Base-by-base conservation (phyloP, 2,797 vertebrate genomes). In the Bradypus variegatus region DNA sequence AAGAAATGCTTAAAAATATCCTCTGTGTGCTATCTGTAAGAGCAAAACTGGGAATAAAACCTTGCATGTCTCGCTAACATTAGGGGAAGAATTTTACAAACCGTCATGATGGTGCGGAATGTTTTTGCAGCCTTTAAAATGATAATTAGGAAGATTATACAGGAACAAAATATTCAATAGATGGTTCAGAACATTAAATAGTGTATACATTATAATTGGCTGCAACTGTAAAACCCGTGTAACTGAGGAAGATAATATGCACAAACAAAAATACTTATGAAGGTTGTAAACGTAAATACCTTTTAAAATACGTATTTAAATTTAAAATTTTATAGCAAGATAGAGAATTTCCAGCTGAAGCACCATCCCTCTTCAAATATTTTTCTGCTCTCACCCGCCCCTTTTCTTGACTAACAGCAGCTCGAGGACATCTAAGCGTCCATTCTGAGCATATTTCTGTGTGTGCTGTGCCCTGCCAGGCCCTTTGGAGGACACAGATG, bases 261-360 rank as follows among this genome's bases (percentile, higher is more conserved):
- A 78, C 19, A 89, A 85, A 67, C 89, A 58, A 73, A 89, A 91
- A 58, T 33, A 62, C 64, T 29, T 77, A 23, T 33, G 62, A n/a
- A 73, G 29, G 18, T 53, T 67, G 9, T 77, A 88, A 65, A 58
- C 81, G 88, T 90, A 85, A 85, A 75, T 92, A 60, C 25, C 27
- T 86, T 38, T 60, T 38, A 13, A 21, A 78, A 87, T 73, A 8
- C 31, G 55, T 85, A 58, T 58, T 21, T 58, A 58, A 21, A 21
- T 58, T 58, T 84, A 50, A 77, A 33, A 23, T 48, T 55, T 83
- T 81, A 41, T 14, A 70, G 82, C 69, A 91, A 86, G 82, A 69
- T 36, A 89, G 78, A 29, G 29, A 88, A 69, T 95, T 92, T 80
- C 81, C 69, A 1, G 45, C 58, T 75, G 81, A 81, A 92, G 73